Percentiles rank a stretch among this genome's conserved stretches.
Conservation (phyloP, 2,888 invertebrate species). For the Conus canariensis region DNA sequence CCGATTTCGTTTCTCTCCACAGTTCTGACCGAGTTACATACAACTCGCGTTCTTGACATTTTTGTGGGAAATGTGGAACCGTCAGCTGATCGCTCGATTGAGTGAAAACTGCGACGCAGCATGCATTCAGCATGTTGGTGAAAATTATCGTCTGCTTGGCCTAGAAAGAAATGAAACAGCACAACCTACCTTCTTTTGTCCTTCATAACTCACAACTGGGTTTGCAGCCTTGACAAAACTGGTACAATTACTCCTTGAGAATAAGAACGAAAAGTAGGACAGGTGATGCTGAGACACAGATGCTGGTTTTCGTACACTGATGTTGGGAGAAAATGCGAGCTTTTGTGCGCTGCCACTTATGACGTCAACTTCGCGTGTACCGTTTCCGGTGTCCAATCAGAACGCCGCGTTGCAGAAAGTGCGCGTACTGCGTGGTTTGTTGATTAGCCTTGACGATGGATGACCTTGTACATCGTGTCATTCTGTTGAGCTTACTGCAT, state of each 20-base stretch:
- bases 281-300: conserved; percentile 4
- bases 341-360: background rate
- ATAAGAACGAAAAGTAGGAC: conserved; percentile 3
- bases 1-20: background rate
- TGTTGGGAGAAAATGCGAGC: conserved; percentile 12
- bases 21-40: background rate
- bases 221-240: background rate
- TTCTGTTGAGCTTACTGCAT: no score
- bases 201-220: background rate
- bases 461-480: no score
- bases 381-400: conserved; percentile 35
- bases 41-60: background rate
- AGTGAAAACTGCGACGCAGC: background rate
- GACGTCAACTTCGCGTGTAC: conserved; percentile 23
- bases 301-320: background rate
- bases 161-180: background rate
- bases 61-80: background rate
- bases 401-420: conserved; percentile 14
- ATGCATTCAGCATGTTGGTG: no score
- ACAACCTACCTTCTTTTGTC: conserved; percentile 17
- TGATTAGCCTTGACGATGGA: no score
- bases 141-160: background rate
- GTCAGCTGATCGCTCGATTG: conserved; percentile 12
- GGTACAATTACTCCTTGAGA: background rate
- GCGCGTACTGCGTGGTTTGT: background rate